Evolutionary conservation across 2,888 invertebrate genomes (phyloP), one percentile per base, ranked within the genome.

Genomic region (Nymphalis c-album): DNA sequence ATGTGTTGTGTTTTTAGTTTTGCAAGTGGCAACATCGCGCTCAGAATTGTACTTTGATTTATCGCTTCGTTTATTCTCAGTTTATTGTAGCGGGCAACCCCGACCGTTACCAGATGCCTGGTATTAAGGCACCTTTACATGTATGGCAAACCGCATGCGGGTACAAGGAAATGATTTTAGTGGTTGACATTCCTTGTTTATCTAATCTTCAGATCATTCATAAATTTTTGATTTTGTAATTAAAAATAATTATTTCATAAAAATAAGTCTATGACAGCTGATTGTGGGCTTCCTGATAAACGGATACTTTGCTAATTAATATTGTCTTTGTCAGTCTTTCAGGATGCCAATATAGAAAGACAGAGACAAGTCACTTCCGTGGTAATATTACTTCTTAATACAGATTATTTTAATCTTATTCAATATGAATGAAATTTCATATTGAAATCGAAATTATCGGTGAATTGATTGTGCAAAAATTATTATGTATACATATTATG

Each of bases 21-120:
- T 35, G 51, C 16, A 51, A 61, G 50, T 82, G 85, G 85, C 82
- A 85, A 83, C 83, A 85, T 79, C 70, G 80, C 77, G 80, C 77
- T 80, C 76, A 74, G 80, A 82, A 85, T 83, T 84, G 84, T 80
- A 69, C 73, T 77, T 81, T 86, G 88, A 89, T 90, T 88, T 88
- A 90, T 87, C 77, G 82, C 80, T 82, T 76, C 77, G 82, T 79
- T 85, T 85, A 85, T 85, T 83, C 78, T 76, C 71, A 75, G 78
- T 84, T 86, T 86, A 86, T 80, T 84, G 80, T 83, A 76, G 80
- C 78, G 60, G 63, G 71, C 72, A 67, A 67, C 68, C 80, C 77
- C 71, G 67, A 74, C 74, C 73, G 72, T 75, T 74, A 74, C 71
- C 69, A 67, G 73, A 70, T 71, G 72, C 70, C 64, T 72, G 63